Percentiles rank a stretch among this genome's conserved stretches.
Evolutionary conservation across 2,797 vertebrate genomes (phyloP).

Genomic region (Nyctalus aviator): DNA sequence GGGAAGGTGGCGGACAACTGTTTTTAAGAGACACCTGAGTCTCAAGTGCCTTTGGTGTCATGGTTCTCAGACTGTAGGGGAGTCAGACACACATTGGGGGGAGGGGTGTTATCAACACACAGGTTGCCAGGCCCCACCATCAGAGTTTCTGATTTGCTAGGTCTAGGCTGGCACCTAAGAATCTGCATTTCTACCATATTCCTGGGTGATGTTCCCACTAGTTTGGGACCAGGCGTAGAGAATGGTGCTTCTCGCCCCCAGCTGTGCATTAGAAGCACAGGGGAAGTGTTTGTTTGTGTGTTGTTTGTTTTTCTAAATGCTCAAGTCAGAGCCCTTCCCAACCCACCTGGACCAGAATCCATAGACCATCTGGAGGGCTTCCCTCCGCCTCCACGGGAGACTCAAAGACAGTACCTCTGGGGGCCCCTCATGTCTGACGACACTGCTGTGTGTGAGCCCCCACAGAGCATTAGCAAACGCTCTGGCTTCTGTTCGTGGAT

Average conservation of each 20-base stretch:
- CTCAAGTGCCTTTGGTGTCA: rapidly evolving
- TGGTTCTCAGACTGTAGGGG: rapidly evolving
- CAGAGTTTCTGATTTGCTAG: neutral
- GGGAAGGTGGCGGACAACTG: no score
- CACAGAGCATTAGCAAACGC: no score
- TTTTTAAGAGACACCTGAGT: neutral
- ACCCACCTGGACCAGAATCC: neutral
- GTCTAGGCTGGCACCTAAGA: neutral
- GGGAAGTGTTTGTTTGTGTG: neutral
- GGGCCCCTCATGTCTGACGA: neutral
- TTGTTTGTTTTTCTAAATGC: neutral
- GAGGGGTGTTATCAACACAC: neutral
- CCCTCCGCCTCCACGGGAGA: neutral
- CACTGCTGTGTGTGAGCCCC: no score
- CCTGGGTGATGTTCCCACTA: neutral
- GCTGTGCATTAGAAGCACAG: neutral
- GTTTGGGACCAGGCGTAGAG: rapidly evolving
- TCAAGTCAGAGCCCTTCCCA: neutral
- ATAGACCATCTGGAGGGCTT: neutral
- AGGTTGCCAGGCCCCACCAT: rapidly evolving
- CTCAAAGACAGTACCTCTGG: neutral
- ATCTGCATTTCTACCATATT: neutral
- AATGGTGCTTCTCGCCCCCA: neutral
- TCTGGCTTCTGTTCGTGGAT: neutral
- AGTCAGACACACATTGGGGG: rapidly evolving